Evolutionary conservation across 2,888 invertebrate species (phyloP).

Genomic region (Tenthredo livida): DNA sequence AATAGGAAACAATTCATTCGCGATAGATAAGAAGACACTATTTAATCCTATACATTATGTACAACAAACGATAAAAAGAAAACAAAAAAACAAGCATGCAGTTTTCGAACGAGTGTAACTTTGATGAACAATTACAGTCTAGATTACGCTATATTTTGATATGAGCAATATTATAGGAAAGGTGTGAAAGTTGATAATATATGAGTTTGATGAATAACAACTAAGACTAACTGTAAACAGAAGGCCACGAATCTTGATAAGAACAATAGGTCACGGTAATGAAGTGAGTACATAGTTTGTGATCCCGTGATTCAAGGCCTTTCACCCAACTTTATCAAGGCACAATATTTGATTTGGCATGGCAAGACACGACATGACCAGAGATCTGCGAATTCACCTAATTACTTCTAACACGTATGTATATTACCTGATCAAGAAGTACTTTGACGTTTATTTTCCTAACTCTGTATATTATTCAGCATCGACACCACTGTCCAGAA

Average conservation of each 20-base stretch:
- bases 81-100: neutral
- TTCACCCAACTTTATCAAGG: neutral
- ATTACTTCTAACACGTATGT: neutral
- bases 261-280: neutral
- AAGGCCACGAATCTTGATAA: neutral
- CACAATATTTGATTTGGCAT: neutral
- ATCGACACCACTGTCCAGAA: conserved; percentile 84
- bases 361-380: neutral
- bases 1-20: neutral
- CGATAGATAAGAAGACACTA: neutral
- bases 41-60: neutral
- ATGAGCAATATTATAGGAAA: neutral
- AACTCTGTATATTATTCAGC: conserved; percentile 74
- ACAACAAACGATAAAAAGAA: neutral
- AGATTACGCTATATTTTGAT: neutral
- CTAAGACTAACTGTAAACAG: neutral
- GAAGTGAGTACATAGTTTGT: too few species aligned
- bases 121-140: neutral
- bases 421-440: neutral
- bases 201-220: neutral
- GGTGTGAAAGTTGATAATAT: neutral
- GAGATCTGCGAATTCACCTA: neutral
- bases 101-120: neutral
- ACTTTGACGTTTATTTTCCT: neutral
- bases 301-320: neutral